phyloP scores from a whole-genome alignment of 2,797 vertebrate species.

The Acrossocheilus wenchowensis region DNA sequence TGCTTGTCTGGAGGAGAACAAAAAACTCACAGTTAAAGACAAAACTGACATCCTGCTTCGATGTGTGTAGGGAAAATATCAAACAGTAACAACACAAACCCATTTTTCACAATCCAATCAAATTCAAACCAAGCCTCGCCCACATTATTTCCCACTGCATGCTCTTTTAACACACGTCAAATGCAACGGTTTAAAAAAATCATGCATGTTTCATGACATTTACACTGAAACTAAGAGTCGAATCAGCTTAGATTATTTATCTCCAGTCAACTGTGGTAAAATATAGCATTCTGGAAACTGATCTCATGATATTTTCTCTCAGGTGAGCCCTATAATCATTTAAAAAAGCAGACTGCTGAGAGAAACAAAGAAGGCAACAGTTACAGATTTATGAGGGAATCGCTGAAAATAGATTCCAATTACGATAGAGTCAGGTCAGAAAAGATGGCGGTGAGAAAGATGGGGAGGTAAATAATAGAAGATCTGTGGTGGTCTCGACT shows the following conservation, averaged over 20 bases:
- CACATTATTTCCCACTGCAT: not conserved
- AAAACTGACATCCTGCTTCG: not conserved
- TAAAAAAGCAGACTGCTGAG: constrained; percentile 47
- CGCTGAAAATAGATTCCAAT: constrained; percentile 60
- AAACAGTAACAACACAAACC: not conserved
- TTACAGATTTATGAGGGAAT: constrained; percentile 48
- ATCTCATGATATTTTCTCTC: constrained; percentile 3
- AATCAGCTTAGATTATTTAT: not conserved
- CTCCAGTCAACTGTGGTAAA: not conserved
- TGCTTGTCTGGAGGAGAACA: constrained; percentile 84
- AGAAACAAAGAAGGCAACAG: constrained; percentile 34
- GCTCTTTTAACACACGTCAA: not conserved
- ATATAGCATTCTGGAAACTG: not conserved
- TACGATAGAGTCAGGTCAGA: constrained; percentile 51
- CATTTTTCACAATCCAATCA: not conserved
- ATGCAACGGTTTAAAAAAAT: not conserved
- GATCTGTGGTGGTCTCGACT: not conserved
- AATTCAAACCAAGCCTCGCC: not conserved
- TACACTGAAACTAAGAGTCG: not conserved
- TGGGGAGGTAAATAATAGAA: constrained; percentile 25
- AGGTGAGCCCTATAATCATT: constrained; percentile 18
- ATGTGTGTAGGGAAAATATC: not conserved
- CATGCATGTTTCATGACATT: not conserved
- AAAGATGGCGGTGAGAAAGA: constrained; percentile 12
- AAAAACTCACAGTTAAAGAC: constrained; percentile 1